A percentile compares a stretch with the other conserved stretches of the same genome.
phyloP scores from a whole-genome alignment of 2,797 vertebrate genomes.

The Cirrhinus molitorella region DNA sequence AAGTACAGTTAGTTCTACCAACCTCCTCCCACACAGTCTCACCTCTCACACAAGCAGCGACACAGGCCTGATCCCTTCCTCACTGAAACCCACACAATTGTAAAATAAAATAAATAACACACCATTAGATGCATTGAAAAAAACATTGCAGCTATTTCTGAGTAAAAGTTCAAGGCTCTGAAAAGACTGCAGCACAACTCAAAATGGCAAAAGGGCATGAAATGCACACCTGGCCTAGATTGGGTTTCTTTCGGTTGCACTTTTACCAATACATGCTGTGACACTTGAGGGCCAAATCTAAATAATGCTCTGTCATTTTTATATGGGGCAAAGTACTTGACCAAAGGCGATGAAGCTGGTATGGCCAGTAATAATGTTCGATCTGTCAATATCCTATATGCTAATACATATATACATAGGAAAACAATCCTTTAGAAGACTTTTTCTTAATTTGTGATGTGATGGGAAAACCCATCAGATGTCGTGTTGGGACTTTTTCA shows the following conservation, averaged over 20 bases:
- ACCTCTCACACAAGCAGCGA: slow-evolving; percentile 29
- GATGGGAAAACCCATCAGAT: too few relatives aligned
- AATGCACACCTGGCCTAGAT: neutral
- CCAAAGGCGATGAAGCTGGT: neutral
- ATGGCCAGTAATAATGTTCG: neutral
- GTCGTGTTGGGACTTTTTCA: too few relatives aligned
- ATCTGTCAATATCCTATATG: neutral
- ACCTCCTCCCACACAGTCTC: slow-evolving; percentile 35
- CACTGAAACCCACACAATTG: slow-evolving; percentile 42
- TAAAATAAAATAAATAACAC: neutral
- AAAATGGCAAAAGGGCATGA: neutral
- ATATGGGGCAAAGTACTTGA: neutral
- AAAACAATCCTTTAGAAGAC: neutral
- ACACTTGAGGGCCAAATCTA: neutral
- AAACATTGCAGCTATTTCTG: neutral
- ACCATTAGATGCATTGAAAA: slow-evolving; percentile 3
- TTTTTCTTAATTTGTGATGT: neutral
- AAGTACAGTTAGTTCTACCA: slow-evolving; percentile 39
- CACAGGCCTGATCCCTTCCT: slow-evolving; percentile 14
- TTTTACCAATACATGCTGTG: neutral
- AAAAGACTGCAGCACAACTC: neutral
- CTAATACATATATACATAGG: neutral
- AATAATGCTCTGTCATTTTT: slow-evolving; percentile 6
- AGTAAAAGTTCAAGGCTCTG: slow-evolving; percentile 6
- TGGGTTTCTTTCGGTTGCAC: neutral